A percentile compares a stretch with the other conserved stretches of the same genome.
These are phyloP conservation scores for Ridgeia piscesae DNA, from an alignment of 1,140 invertebrate species.

Conservation along the genomic window DNA sequence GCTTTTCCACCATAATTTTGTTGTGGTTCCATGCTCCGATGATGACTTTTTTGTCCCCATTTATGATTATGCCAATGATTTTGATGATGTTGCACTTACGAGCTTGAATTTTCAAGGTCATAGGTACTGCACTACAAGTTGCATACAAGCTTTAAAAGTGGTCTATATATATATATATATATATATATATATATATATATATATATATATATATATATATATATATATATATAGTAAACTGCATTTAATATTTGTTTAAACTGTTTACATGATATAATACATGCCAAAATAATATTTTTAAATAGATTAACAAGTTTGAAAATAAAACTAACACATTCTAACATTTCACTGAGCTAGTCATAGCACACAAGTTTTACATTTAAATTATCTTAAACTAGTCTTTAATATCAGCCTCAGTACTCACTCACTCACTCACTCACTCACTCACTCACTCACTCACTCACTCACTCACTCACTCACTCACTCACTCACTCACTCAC, in stretches of 20 bases:
- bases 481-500: constrained; percentile 22
- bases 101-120: too few relatives aligned
- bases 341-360: not conserved
- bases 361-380: not conserved
- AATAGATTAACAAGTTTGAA: not conserved
- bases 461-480: constrained; percentile 27
- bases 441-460: constrained; percentile 24
- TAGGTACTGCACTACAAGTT: too few relatives aligned
- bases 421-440: constrained; percentile 28
- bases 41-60: too few relatives aligned
- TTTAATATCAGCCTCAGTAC: not conserved
- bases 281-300: not conserved
- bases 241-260: not conserved
- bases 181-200: too few relatives aligned
- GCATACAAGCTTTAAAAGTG: too few relatives aligned
- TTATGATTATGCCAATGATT: too few relatives aligned
- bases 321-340: not conserved
- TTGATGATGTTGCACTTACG: too few relatives aligned
- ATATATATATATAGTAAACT: too few relatives aligned
- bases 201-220: too few relatives aligned
- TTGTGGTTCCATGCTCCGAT: too few relatives aligned
- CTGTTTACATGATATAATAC: not conserved
- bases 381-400: not conserved
- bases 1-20: too few relatives aligned
- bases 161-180: too few relatives aligned